phyloP scores from a whole-genome alignment of 2,797 vertebrate genomes.

The Mus caroli region DNA sequence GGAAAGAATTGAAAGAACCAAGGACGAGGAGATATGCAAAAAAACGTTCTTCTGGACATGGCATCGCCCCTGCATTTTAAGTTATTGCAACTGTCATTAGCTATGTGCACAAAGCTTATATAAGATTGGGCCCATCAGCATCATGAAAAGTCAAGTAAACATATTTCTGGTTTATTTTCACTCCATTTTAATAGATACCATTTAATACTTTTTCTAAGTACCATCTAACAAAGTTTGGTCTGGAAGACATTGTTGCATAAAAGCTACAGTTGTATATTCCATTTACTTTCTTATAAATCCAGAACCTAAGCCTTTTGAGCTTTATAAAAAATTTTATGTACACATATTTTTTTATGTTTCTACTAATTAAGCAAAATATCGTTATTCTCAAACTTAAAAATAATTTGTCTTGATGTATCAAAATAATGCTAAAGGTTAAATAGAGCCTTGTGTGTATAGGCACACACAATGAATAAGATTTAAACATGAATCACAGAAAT shows the following conservation, averaged over 20 bases:
- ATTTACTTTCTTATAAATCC: background rate
- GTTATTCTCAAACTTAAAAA: background rate
- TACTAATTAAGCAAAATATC: background rate
- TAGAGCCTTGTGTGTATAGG: background rate
- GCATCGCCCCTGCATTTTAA: background rate
- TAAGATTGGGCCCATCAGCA: background rate
- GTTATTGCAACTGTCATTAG: background rate
- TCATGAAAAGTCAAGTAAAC: background rate
- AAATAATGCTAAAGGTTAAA: background rate
- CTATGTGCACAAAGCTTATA: background rate
- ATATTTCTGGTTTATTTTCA: background rate
- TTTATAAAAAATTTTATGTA: background rate
- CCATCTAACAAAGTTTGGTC: background rate
- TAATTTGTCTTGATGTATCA: background rate
- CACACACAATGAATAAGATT: background rate
- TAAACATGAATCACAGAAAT: conserved; percentile 39
- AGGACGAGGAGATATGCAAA: background rate
- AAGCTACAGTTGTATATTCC: background rate
- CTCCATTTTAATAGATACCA: background rate
- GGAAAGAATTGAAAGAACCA: background rate
- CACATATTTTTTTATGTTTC: background rate
- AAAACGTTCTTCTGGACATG: background rate
- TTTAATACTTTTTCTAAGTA: background rate
- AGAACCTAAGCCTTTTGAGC: background rate
- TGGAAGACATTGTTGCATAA: background rate